Evolutionary conservation across 2,888 invertebrate species (phyloP).

Genomic region (Parochlus steinenii): DNA sequence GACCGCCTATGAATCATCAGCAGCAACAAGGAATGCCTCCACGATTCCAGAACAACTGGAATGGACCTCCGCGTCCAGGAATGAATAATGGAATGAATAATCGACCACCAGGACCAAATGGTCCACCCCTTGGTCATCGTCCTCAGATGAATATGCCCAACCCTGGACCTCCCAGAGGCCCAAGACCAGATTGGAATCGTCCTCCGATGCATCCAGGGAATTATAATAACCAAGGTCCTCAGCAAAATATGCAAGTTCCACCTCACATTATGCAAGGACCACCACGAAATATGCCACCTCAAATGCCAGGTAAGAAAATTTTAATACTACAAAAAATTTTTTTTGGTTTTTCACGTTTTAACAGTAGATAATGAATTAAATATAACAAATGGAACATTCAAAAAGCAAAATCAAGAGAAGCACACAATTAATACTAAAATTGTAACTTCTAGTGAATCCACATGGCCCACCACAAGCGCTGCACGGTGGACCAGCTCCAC

Average conservation of each 20-base stretch:
- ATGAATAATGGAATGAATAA: slow-evolving; percentile 16
- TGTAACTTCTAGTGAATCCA: too few relatives aligned
- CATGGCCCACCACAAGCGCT: slow-evolving; percentile 35
- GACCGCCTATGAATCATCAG: slow-evolving; percentile 31
- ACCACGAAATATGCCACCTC: slow-evolving; percentile 24
- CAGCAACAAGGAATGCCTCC: slow-evolving; percentile 40
- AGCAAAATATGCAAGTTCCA: slow-evolving; percentile 45
- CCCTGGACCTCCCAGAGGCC: slow-evolving; percentile 33
- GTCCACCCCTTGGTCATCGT: slow-evolving; percentile 36
- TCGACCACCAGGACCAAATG: slow-evolving; percentile 30
- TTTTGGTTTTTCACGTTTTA: neutral
- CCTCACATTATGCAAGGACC: slow-evolving; percentile 54
- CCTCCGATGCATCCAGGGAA: slow-evolving; percentile 56
- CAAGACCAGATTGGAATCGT: slow-evolving; percentile 54
- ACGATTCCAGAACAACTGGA: slow-evolving; percentile 30
- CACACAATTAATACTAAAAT: too few relatives aligned
- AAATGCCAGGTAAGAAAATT: slow-evolving; percentile 34
- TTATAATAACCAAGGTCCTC: slow-evolving; percentile 37
- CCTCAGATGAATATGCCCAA: slow-evolving; percentile 7
- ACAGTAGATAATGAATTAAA: neutral
- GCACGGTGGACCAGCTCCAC: slow-evolving; percentile 60
- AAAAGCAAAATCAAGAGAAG: too few relatives aligned
- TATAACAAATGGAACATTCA: too few relatives aligned
- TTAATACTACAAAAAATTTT: neutral
- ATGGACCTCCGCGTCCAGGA: slow-evolving; percentile 33